A percentile compares a stretch with the other conserved stretches of the same genome.
Conservation (phyloP, 1,140 invertebrate species). For the Lasioglossum baleicum region DNA sequence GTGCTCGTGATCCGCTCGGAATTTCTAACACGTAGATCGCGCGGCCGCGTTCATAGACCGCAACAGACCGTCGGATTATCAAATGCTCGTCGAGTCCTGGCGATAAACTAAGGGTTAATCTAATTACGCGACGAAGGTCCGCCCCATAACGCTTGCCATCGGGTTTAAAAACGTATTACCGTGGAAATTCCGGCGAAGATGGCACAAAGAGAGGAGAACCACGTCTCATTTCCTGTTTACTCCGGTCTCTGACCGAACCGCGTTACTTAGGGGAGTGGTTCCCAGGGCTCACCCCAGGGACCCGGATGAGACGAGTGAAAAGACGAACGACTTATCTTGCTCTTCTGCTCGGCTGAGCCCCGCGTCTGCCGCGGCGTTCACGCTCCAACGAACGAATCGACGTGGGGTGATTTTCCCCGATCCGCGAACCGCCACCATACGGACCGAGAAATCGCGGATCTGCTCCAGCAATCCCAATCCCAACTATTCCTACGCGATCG, state of each 20-base stretch:
- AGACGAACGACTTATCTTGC: conserved; percentile 49
- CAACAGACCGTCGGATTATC: too few species aligned
- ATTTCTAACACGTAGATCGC: too few species aligned
- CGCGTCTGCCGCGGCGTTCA: background rate
- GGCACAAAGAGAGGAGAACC: background rate
- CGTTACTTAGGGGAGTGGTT: conserved; percentile 10
- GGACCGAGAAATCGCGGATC: background rate
- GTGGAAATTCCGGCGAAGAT: too few species aligned
- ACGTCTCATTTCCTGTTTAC: conserved; percentile 20
- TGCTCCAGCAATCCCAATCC: background rate
- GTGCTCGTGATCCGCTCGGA: too few species aligned
- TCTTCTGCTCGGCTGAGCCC: conserved; percentile 15
- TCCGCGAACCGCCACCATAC: background rate
- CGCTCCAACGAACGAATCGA: conserved; percentile 10
- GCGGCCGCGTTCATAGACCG: too few species aligned
- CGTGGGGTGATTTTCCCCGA: conserved; percentile 8
- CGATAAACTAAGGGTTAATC: too few species aligned
- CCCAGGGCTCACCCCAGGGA: conserved; percentile 12
- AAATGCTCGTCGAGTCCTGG: too few species aligned
- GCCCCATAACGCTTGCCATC: too few species aligned
- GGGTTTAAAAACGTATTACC: too few species aligned
- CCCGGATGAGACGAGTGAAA: conserved; percentile 8
- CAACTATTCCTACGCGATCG: background rate
- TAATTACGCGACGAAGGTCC: too few species aligned
- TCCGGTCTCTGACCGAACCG: conserved; percentile 13